Conservation (phyloP, 2,888 invertebrate species). For the Rotaria socialis region DNA sequence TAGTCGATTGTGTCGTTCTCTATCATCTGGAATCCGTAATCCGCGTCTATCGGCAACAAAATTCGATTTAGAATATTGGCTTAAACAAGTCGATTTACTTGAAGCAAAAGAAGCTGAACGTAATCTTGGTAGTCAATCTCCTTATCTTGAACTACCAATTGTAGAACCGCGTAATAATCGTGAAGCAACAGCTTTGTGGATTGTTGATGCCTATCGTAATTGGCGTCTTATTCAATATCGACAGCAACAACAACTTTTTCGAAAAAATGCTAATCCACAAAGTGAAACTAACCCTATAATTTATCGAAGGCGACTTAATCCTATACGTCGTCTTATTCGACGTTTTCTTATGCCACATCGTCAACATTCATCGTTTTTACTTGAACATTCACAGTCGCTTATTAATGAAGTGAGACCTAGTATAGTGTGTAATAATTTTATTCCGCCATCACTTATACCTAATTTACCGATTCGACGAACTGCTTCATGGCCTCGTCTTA, state of each 20-base stretch:
- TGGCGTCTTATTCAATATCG: slow-evolving; percentile 33
- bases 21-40: neutral
- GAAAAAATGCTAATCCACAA: neutral
- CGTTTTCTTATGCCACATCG: neutral
- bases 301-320: neutral
- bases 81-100: slow-evolving; percentile 28
- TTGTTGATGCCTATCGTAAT: neutral
- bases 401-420: neutral
- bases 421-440: neutral
- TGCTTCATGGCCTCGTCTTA: neutral
- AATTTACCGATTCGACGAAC: neutral
- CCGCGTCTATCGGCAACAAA: neutral
- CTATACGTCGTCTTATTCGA: neutral
- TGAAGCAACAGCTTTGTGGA: slow-evolving; percentile 19
- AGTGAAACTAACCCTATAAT: neutral
- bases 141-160: neutral
- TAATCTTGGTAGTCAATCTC: neutral
- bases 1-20: neutral
- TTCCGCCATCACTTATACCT: neutral
- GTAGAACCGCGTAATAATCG: neutral
- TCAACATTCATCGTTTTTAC: neutral
- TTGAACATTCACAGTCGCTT: neutral
- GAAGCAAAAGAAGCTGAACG: neutral
- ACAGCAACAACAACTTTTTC: neutral
- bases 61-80: slow-evolving; percentile 35